A percentile compares a stretch with the other conserved stretches of the same genome.
phyloP scores from a whole-genome alignment of 2,113 vertebrate genomes.

The Romanogobio albipinnatus region DNA sequence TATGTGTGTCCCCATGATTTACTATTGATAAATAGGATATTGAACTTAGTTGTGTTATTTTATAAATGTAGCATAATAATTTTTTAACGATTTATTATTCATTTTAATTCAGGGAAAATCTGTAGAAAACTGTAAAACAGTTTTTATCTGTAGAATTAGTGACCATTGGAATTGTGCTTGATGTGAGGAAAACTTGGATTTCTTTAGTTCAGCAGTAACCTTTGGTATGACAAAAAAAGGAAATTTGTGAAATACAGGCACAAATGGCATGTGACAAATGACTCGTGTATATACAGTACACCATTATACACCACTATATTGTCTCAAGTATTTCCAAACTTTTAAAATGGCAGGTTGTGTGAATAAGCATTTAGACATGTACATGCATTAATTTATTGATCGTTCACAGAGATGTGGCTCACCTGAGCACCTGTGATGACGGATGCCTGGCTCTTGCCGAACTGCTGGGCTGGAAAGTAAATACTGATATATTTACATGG shows the following conservation, averaged over 20 bases:
- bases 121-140: too few relatives aligned
- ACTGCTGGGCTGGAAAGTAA: slow-evolving; percentile 90
- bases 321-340: background rate
- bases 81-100: background rate
- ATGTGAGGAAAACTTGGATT: too few relatives aligned
- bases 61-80: background rate
- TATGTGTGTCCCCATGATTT: background rate
- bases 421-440: slow-evolving; percentile 85
- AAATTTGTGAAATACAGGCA: too few relatives aligned
- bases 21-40: background rate
- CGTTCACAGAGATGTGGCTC: slow-evolving; percentile 83
- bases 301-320: background rate
- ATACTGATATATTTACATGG: background rate
- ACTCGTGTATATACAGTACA: too few relatives aligned
- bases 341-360: background rate
- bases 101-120: background rate
- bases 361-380: background rate
- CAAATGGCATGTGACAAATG: too few relatives aligned
- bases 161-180: too few relatives aligned
- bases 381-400: background rate
- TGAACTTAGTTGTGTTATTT: background rate
- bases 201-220: too few relatives aligned
- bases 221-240: too few relatives aligned
- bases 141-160: too few relatives aligned
- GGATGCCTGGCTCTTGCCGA: slow-evolving; percentile 87